Percentiles rank a stretch among this genome's conserved stretches.
Conservation (phyloP, 37 sponge, comb jelly and placozoan genomes). For the Oopsacas minuta region DNA sequence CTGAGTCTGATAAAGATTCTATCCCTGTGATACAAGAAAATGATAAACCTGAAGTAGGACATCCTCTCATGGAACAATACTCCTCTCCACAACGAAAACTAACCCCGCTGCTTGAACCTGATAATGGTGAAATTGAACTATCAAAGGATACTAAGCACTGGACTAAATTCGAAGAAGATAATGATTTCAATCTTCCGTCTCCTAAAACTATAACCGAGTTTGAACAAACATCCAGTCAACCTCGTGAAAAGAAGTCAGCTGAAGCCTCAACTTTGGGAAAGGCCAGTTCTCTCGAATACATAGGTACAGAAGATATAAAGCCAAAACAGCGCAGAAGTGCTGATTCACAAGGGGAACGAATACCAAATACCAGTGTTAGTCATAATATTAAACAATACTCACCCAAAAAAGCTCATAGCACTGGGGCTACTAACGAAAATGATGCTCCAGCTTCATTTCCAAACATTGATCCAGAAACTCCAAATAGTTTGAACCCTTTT, state of each 20-base stretch:
- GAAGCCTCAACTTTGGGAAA: too few relatives aligned
- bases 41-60: neutral
- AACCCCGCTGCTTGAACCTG: neutral
- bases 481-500: too few relatives aligned
- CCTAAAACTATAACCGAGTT: neutral
- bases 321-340: neutral
- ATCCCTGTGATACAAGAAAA: neutral
- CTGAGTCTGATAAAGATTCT: neutral
- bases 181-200: neutral
- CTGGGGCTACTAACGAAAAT: neutral
- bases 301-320: neutral
- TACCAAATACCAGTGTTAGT: too few relatives aligned
- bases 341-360: neutral
- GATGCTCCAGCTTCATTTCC: neutral
- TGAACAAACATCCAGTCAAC: neutral
- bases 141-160: neutral
- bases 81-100: neutral
- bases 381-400: neutral
- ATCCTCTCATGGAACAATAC: neutral
- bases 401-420: neutral
- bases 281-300: neutral
- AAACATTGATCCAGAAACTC: neutral
- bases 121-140: neutral
- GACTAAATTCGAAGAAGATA: neutral
- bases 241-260: neutral